Percentiles rank a stretch among this genome's conserved stretches.
phyloP scores from a whole-genome alignment of 2,113 vertebrate genomes.

The Limanda limanda region DNA sequence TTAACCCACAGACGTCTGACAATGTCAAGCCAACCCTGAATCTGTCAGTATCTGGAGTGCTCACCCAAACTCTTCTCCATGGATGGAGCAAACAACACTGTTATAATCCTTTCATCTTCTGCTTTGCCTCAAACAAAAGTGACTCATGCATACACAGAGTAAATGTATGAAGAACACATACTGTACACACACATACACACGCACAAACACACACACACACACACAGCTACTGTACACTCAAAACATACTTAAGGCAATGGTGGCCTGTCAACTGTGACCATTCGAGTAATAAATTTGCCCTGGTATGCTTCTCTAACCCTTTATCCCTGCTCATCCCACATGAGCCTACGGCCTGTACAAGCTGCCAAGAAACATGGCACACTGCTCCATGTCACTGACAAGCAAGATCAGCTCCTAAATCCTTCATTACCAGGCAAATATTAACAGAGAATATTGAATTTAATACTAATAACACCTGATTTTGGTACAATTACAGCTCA shows the following conservation, averaged over 20 bases:
- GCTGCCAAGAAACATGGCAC: slow-evolving; percentile 41
- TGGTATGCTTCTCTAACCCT: slow-evolving; percentile 31
- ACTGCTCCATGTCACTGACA: slow-evolving; percentile 16
- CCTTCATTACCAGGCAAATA: slow-evolving; percentile 13
- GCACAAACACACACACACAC: neutral
- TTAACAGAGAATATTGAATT: slow-evolving; percentile 6
- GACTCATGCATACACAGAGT: slow-evolving; percentile 34
- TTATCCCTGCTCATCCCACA: slow-evolving; percentile 14
- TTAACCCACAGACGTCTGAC: neutral
- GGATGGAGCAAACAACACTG: neutral
- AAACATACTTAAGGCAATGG: slow-evolving; percentile 78
- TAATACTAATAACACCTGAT: slow-evolving; percentile 7
- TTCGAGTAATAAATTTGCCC: slow-evolving; percentile 58
- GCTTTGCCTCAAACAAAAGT: slow-evolving; percentile 40
- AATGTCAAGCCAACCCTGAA: slow-evolving; percentile 6
- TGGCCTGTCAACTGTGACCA: slow-evolving; percentile 73
- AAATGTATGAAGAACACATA: slow-evolving; percentile 27
- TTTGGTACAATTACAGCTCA: slow-evolving; percentile 13
- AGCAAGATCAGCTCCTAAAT: slow-evolving; percentile 13
- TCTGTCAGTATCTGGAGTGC: neutral
- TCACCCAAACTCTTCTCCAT: slow-evolving; percentile 2
- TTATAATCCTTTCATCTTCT: slow-evolving; percentile 15
- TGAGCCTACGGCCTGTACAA: slow-evolving; percentile 27
- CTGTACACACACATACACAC: neutral
- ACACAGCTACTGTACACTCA: neutral